Base-by-base conservation (phyloP, 2,113 vertebrate genomes). In the Spermophilus dauricus region DNA sequence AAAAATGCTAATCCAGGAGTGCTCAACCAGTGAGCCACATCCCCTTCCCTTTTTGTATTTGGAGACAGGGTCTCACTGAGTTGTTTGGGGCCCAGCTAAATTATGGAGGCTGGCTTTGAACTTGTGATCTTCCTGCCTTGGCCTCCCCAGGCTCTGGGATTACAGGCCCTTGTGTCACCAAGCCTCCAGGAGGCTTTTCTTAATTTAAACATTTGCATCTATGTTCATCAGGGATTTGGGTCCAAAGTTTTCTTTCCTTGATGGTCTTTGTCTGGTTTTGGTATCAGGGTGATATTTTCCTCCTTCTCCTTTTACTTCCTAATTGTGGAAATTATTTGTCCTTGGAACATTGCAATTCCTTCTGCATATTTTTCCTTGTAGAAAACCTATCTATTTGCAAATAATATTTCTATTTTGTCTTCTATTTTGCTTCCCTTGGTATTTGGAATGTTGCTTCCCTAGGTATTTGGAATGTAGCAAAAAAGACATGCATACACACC, bases 301-400 rank as follows among this genome's bases (percentile, higher is more conserved):
- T 84, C 53, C 82, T 86, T 92, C 86, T 39, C 28, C 39, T 91
- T 83, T 48, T 69, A 61, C 4, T 2, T 91, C 24, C 53, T 75
- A 93, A 73, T 22, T 80, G 84, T 45, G 3, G 80, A 91, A 96
- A 86, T 89, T 65, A 83, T 53, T 39, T 95, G 17, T 87, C 76
- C 48, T 92, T 75, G 8, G 75, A 89, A 92, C 17, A 94, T 0
- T 80, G 12, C 32, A 77, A 83, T 92, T 92, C n/a, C 65, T 94
- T 88, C 34, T 78, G 6, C 17, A 89, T 8, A 94, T 39, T 90
- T 96, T 77, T 45, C 45, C 39, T 34, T 73, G 37, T 16, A 91
- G 63, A 89, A 96, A 86, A 95, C 63, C 45, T 97, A 86, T 37
- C 30, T 32, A 78, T 86, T 51, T 82, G 61, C 58, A 90, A 96